Evolutionary conservation across 2,888 invertebrate species (phyloP).

Genomic region (Orthosia gracilis): DNA sequence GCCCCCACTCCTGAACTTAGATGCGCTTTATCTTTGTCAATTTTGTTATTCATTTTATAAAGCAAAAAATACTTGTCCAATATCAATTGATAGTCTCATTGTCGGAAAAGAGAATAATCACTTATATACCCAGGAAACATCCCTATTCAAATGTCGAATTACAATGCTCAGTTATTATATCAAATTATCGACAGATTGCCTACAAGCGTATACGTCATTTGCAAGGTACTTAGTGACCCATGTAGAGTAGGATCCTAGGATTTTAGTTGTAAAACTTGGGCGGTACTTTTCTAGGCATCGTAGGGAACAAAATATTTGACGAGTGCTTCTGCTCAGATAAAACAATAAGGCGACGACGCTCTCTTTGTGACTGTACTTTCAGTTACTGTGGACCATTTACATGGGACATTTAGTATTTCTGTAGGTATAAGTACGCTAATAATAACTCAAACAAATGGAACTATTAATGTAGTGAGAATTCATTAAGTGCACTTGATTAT

Average conservation of each 20-base stretch:
- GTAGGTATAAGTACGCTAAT: slow-evolving; percentile 73
- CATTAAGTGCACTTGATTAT: slow-evolving; percentile 89
- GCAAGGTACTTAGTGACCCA: slow-evolving; percentile 63
- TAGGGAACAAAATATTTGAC: slow-evolving; percentile 44
- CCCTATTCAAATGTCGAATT: slow-evolving; percentile 52
- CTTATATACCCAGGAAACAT: no score
- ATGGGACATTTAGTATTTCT: slow-evolving; percentile 66
- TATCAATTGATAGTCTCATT: no score
- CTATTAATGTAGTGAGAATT: slow-evolving; percentile 84
- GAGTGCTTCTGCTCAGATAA: slow-evolving; percentile 48
- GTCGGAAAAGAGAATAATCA: no score
- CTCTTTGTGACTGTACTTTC: slow-evolving; percentile 33
- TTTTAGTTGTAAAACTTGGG: slow-evolving; percentile 36
- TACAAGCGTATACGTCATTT: slow-evolving; percentile 72
- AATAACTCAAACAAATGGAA: slow-evolving; percentile 76
- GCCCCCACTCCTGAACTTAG: no score
- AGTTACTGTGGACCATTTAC: slow-evolving; percentile 64
- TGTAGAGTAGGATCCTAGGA: slow-evolving; percentile 61
- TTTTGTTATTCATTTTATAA: no score
- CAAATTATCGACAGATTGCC: slow-evolving; percentile 55
- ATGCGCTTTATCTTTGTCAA: no score
- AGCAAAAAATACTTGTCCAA: no score
- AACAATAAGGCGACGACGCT: slow-evolving; percentile 33
- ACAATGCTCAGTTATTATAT: slow-evolving; percentile 70
- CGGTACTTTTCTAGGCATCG: slow-evolving; percentile 37